Evolutionary conservation across 2,888 invertebrate species (phyloP).

Genomic region (Aromia moschata): DNA sequence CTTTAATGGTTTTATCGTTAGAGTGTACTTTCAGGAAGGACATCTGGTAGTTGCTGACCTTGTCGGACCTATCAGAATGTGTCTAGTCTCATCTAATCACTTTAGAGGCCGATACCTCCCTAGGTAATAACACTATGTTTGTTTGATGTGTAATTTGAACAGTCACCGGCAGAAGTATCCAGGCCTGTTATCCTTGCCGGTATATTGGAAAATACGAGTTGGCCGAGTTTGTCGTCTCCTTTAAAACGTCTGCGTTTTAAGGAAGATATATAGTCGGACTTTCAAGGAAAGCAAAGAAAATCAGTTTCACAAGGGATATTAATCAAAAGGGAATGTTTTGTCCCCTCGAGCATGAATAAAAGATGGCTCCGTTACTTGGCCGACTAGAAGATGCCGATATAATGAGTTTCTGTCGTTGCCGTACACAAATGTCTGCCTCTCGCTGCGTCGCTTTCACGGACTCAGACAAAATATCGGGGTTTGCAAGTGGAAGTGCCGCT

Average conservation of each 20-base stretch:
- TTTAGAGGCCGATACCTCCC: too few species aligned
- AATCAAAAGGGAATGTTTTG: constrained; percentile 36
- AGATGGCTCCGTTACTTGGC: constrained; percentile 6
- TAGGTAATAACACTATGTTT: too few species aligned
- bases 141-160: too few species aligned
- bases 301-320: constrained; percentile 30
- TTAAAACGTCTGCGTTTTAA: constrained; percentile 11
- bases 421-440: constrained; percentile 5
- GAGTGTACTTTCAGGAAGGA: too few species aligned
- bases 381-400: constrained; percentile 12
- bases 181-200: background rate
- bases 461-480: background rate
- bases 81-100: too few species aligned
- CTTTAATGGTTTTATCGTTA: too few species aligned
- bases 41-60: too few species aligned
- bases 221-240: constrained; percentile 1
- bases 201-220: background rate
- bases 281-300: constrained; percentile 20
- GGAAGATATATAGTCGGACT: constrained; percentile 27
- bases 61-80: too few species aligned
- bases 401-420: constrained; percentile 6
- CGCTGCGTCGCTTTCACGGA: background rate
- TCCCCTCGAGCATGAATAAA: constrained; percentile 27
- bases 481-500: background rate
- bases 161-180: too few species aligned